Conservation (phyloP, 2,888 invertebrate genomes). For the Gisinianus flammeolus region DNA sequence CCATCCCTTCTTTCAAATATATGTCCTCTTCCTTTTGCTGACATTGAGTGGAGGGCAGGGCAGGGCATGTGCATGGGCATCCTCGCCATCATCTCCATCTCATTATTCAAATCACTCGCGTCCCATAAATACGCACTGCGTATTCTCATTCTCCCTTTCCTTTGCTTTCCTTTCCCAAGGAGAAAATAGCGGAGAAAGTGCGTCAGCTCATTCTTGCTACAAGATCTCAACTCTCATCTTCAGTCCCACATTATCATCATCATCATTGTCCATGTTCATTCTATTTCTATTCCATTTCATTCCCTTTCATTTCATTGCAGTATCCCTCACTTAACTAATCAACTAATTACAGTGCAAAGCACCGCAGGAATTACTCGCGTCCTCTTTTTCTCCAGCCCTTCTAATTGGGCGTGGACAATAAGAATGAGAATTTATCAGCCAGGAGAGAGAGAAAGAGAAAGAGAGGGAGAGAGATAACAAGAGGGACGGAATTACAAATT, state of each 20-base stretch:
- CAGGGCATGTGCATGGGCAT: not conserved
- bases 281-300: too few relatives aligned
- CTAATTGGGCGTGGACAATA: too few relatives aligned
- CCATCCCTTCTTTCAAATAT: too few relatives aligned
- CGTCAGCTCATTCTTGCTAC: not conserved
- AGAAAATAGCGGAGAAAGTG: too few relatives aligned
- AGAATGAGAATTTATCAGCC: too few relatives aligned
- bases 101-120: not conserved
- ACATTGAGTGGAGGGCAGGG: not conserved
- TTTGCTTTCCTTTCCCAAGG: too few relatives aligned
- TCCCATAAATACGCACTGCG: not conserved
- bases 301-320: not conserved
- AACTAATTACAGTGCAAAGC: too few relatives aligned
- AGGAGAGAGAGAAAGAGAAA: not conserved
- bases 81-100: not conserved
- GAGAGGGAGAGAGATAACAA: slow-evolving; percentile 6
- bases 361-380: too few relatives aligned
- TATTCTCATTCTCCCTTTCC: not conserved
- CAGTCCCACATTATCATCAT: not conserved
- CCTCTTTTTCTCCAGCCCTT: not conserved
- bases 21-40: too few relatives aligned
- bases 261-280: too few relatives aligned
- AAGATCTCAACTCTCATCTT: not conserved
- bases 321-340: too few relatives aligned
- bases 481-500: too few relatives aligned